Evolutionary conservation across 2,113 vertebrate genomes (phyloP), one percentile per base, ranked within the genome.

Genomic region (Cricetomys ansorgei): DNA sequence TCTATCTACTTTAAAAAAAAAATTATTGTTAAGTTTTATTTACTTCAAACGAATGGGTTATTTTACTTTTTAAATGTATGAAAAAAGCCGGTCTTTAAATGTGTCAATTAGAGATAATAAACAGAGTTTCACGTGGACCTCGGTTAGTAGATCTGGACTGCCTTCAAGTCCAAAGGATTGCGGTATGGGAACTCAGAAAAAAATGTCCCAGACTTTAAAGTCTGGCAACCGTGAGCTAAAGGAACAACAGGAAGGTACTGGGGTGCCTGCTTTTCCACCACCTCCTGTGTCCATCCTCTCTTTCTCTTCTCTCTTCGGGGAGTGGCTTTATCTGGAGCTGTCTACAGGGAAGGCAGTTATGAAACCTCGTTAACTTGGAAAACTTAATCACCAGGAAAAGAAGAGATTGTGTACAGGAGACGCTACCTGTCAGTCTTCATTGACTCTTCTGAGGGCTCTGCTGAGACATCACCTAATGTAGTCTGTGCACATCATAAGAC

Each of bases 41-140:
- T 85, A 43, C 19, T 69, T 69, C 11, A 76, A 91, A 25, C 31
- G 27, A 67, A 76, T 76, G 45, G 57, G 55, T 87, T 40, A 65
- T 40, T 94, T 92, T 76, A 27, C 48, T 70, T 96, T 77, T 92
- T 45, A 40, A 91, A 91, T 84, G 70, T 76, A 12, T 76, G 17
- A 80, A 10, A 86, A 50, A 27, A 64, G 73, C 5, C 11, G 70
- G 7, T n/a, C n/a, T 95, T 76, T 86, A 89, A 89, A 1, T 0
- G 8, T 70, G 83, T 59, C 92, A 55, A 69, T 92, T 85, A 76
- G 17, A 67, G 37, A 23, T 76, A 65, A 50, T 48, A 19, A 67
- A 37, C 29, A 43, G 4, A 50, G 1, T n/a, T 92, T 94, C 9
- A 43, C 3, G 45, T 15, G 50, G 37, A 85, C 37, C 31, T 85